phyloP scores from a whole-genome alignment of 2,888 invertebrate species.

The Idaea biselata region DNA sequence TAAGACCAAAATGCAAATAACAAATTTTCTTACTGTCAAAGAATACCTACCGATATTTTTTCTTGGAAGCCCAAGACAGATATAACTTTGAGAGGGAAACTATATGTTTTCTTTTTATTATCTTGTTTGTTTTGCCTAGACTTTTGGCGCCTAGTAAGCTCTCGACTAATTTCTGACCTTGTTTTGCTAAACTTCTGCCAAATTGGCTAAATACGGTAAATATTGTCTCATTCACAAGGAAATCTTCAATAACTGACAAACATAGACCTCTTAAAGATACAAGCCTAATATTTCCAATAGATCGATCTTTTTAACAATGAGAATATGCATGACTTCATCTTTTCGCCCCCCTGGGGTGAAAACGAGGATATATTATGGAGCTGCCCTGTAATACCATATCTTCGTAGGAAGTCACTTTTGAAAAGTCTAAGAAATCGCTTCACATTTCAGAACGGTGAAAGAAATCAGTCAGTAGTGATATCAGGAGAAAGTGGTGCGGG shows the following conservation, averaged over 20 bases:
- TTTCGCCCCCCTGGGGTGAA: no score
- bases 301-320: no score
- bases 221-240: not conserved
- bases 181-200: not conserved
- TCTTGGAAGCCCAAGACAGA: not conserved
- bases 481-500: constrained; percentile 96
- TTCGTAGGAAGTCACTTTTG: no score
- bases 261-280: no score
- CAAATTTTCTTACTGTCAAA: no score
- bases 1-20: no score
- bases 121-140: not conserved
- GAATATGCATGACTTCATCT: no score
- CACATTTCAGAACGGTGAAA: constrained; percentile 63
- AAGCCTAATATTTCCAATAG: no score
- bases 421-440: not conserved
- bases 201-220: constrained; percentile 3
- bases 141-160: not conserved
- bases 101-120: not conserved
- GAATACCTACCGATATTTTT: no score
- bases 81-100: not conserved
- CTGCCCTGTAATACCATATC: no score
- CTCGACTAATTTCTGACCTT: not conserved
- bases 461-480: constrained; percentile 91
- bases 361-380: no score
- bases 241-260: not conserved